Conservation (phyloP, 2,797 vertebrate genomes). For the Linurgus olivaceus region DNA sequence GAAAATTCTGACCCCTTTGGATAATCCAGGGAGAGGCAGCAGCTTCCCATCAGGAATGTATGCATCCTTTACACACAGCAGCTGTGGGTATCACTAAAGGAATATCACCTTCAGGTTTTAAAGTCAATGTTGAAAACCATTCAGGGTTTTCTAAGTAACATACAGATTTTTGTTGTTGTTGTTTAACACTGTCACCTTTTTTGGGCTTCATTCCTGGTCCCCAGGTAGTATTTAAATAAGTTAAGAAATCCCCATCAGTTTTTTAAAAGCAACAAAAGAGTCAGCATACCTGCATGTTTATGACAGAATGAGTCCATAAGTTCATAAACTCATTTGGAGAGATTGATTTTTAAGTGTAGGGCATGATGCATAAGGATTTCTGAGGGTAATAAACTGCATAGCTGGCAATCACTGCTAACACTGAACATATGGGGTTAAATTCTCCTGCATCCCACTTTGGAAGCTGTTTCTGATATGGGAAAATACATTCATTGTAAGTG, state of each 20-base stretch:
- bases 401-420: background rate
- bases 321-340: slow-evolving; percentile 10
- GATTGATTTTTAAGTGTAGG: background rate
- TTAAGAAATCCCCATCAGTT: background rate
- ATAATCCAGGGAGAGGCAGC: background rate
- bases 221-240: background rate
- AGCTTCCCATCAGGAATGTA: background rate
- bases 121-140: background rate
- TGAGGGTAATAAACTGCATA: background rate
- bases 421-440: slow-evolving; percentile 40
- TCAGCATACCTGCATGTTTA: background rate
- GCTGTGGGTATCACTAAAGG: background rate
- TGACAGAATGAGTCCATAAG: background rate
- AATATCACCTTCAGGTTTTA: background rate
- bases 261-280: background rate
- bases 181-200: background rate
- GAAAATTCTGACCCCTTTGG: background rate
- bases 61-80: background rate
- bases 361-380: background rate
- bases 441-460: background rate
- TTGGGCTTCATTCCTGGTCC: background rate
- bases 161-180: background rate
- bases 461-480: background rate
- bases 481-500: background rate
- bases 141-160: background rate